phyloP scores from a whole-genome alignment of 2,888 invertebrate species.

The Oligia latruncula region DNA sequence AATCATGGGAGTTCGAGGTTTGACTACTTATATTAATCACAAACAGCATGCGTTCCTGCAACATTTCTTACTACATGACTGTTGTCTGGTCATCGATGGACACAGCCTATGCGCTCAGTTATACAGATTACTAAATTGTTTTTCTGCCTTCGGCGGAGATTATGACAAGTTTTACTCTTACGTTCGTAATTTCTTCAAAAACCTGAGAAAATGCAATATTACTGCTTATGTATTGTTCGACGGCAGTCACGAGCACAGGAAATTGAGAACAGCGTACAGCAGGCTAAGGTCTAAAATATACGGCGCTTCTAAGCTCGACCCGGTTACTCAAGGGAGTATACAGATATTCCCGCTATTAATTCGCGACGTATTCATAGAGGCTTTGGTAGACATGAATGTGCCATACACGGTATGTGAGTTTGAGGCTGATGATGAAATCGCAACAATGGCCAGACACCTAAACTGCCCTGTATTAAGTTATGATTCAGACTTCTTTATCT shows the following conservation, averaged over 20 bases:
- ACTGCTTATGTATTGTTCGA: slow-evolving; percentile 94
- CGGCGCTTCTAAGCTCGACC: slow-evolving; percentile 89
- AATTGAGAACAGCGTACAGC: slow-evolving; percentile 91
- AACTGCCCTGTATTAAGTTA: slow-evolving; percentile 97
- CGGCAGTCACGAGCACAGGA: slow-evolving; percentile 93
- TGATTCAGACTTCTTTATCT: slow-evolving; percentile 98
- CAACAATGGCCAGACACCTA: slow-evolving; percentile 93
- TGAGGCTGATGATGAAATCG: slow-evolving; percentile 97
- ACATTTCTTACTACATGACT: slow-evolving; percentile 91
- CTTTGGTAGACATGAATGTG: slow-evolving; percentile 91
- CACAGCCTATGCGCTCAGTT: slow-evolving; percentile 93
- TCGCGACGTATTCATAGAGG: slow-evolving; percentile 93
- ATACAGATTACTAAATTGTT: slow-evolving; percentile 91
- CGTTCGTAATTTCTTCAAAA: slow-evolving; percentile 92
- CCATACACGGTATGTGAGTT: slow-evolving; percentile 94
- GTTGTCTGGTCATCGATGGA: slow-evolving; percentile 94
- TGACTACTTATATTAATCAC: slow-evolving; percentile 94
- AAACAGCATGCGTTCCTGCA: slow-evolving; percentile 92
- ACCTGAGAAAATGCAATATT: slow-evolving; percentile 92
- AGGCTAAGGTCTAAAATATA: slow-evolving; percentile 91
- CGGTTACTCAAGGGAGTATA: slow-evolving; percentile 87
- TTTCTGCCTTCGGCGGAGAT: slow-evolving; percentile 95
- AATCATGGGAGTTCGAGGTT: slow-evolving; percentile 95
- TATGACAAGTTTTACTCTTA: slow-evolving; percentile 94
- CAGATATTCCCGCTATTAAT: slow-evolving; percentile 94